Conservation (phyloP, 2,888 invertebrate genomes). For the Tenthredo scrophulariae region DNA sequence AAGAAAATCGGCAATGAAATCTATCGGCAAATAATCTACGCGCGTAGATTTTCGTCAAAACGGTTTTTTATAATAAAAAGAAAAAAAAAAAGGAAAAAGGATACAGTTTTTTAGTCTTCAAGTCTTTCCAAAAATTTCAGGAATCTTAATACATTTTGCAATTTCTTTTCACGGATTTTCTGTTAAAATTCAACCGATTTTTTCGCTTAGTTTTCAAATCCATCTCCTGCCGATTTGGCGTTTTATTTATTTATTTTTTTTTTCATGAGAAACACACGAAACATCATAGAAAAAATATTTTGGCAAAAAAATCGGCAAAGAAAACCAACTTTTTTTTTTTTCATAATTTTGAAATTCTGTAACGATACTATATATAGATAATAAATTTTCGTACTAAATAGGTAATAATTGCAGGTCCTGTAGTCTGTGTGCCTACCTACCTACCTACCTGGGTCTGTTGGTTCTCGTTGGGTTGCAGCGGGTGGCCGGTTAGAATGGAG, state of each 20-base stretch:
- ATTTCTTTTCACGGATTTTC: background rate
- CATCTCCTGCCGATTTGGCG: too few relatives aligned
- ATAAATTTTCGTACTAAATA: background rate
- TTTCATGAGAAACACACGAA: background rate
- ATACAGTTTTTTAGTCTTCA: too few relatives aligned
- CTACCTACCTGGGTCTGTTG: conserved; percentile 1
- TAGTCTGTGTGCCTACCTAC: background rate
- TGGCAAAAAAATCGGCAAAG: background rate
- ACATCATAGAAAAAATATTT: background rate
- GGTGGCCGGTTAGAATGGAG: conserved; percentile 49
- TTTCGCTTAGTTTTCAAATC: too few relatives aligned
- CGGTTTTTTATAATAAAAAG: too few relatives aligned
- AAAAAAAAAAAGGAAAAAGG: too few relatives aligned
- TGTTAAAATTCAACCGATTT: background rate
- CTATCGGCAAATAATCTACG: too few relatives aligned
- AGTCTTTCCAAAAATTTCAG: background rate
- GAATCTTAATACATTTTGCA: background rate
- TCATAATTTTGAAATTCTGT: background rate
- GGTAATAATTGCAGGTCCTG: conserved; percentile 8
- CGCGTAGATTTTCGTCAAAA: too few relatives aligned
- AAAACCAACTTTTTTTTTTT: background rate
- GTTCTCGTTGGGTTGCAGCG: background rate
- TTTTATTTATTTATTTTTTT: too few relatives aligned
- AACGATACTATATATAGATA: background rate
- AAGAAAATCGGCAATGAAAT: too few relatives aligned